Conservation (phyloP, 2,888 invertebrate genomes). For the Cyclophora punctaria region DNA sequence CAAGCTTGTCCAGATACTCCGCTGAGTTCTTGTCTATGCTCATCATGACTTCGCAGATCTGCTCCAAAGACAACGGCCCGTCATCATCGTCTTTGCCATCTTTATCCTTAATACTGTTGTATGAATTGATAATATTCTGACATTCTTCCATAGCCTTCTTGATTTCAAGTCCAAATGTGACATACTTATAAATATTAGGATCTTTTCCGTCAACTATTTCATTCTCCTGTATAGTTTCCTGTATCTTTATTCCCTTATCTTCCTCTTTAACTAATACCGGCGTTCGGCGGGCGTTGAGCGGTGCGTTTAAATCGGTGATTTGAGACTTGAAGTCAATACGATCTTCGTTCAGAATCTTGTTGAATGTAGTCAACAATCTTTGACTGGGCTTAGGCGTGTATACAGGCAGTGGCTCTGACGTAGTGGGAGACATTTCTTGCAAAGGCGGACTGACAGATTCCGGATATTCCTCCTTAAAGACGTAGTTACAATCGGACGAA, state of each 20-base stretch:
- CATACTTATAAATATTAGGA: conserved; percentile 53
- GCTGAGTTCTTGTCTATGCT: conserved; percentile 54
- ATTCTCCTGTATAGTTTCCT: conserved; percentile 7
- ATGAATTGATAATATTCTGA: conserved; percentile 63
- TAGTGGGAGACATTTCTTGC: conserved; percentile 61
- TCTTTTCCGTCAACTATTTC: conserved; percentile 34
- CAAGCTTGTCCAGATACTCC: conserved; percentile 52
- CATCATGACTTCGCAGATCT: conserved; percentile 64
- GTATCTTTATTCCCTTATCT: conserved; percentile 19
- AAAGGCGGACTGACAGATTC: conserved; percentile 63
- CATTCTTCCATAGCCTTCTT: conserved; percentile 69
- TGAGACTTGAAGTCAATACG: conserved; percentile 37
- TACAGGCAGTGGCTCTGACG: conserved; percentile 44
- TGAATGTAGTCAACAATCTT: conserved; percentile 39
- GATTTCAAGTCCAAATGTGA: conserved; percentile 59
- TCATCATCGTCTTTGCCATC: conserved; percentile 37
- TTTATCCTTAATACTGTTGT: conserved; percentile 44
- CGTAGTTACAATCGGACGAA: conserved; percentile 19
- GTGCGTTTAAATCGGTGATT: conserved; percentile 39
- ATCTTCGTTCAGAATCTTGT: conserved; percentile 40
- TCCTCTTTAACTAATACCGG: conserved; percentile 36
- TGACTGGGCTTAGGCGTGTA: conserved; percentile 51
- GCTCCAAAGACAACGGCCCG: conserved; percentile 46
- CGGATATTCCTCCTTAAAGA: conserved; percentile 35
- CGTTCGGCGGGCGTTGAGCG: conserved; percentile 41